phyloP scores from a whole-genome alignment of 2,797 vertebrate genomes.

The Hydrolagus colliei region DNA sequence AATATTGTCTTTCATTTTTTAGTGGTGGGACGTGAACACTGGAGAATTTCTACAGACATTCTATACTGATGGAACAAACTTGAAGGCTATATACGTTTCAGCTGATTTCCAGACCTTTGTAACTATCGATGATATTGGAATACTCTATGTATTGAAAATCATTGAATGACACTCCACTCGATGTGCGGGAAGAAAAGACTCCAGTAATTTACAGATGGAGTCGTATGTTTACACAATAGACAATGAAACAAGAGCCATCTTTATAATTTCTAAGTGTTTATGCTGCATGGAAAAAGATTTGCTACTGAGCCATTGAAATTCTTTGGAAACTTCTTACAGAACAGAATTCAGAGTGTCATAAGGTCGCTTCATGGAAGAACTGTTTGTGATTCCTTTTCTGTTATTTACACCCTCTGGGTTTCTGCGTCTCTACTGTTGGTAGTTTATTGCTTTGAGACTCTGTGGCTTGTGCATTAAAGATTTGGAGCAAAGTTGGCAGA shows the following conservation, averaged over 20 bases:
- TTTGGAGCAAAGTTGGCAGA: slow-evolving; percentile 8
- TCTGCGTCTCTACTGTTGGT: slow-evolving; percentile 1
- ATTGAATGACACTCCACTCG: slow-evolving; percentile 51
- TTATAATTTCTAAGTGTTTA: not conserved
- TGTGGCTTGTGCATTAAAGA: slow-evolving; percentile 5
- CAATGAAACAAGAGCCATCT: slow-evolving; percentile 19
- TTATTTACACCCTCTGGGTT: slow-evolving; percentile 16
- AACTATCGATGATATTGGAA: slow-evolving; percentile 88
- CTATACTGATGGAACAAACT: slow-evolving; percentile 75
- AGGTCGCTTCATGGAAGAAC: not conserved
- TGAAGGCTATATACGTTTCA: slow-evolving; percentile 81
- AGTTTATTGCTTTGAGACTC: slow-evolving; percentile 22
- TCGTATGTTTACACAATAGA: not conserved
- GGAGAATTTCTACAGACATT: slow-evolving; percentile 84
- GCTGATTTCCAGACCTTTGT: slow-evolving; percentile 77
- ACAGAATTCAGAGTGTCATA: not conserved
- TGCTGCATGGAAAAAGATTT: not conserved
- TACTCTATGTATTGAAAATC: slow-evolving; percentile 81
- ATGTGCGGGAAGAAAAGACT: not conserved
- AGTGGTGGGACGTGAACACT: slow-evolving; percentile 84
- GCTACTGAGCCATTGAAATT: slow-evolving; percentile 15
- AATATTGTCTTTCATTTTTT: slow-evolving; percentile 32
- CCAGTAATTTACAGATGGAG: not conserved
- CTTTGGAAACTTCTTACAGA: not conserved
- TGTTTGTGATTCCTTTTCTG: not conserved